Conservation (phyloP, 2,797 vertebrate species). For the Fistularia tabacaria region DNA sequence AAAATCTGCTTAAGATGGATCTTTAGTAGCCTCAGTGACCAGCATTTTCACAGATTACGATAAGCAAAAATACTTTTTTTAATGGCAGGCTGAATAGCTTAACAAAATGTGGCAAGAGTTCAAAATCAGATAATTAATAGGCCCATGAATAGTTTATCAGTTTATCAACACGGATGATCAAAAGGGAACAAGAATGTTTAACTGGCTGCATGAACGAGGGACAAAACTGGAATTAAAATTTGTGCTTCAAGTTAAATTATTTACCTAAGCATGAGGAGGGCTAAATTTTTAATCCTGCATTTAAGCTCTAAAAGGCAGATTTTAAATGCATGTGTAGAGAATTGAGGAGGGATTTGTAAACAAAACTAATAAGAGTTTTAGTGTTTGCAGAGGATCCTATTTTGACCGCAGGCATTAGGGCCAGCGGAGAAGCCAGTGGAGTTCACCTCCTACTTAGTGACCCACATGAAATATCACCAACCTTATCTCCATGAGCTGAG, state of each 20-base stretch:
- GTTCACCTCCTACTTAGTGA: slow-evolving; percentile 6
- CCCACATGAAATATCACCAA: slow-evolving; percentile 2
- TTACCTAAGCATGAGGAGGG: background rate
- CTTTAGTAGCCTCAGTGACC: slow-evolving; percentile 4
- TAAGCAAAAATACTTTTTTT: no score
- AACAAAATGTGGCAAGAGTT: slow-evolving; percentile 24
- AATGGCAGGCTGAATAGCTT: slow-evolving; percentile 30
- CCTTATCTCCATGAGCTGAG: background rate
- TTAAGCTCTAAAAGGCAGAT: background rate
- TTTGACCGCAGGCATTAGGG: slow-evolving; percentile 11
- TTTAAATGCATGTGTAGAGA: slow-evolving; percentile 1
- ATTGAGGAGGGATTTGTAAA: slow-evolving; percentile 3
- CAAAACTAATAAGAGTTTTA: background rate
- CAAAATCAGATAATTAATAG: slow-evolving; percentile 38
- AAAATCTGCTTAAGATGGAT: slow-evolving; percentile 5
- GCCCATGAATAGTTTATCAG: slow-evolving; percentile 33
- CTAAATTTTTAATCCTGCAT: background rate
- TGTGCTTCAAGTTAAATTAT: slow-evolving; percentile 12
- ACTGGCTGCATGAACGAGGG: background rate
- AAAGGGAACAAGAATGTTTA: slow-evolving; percentile 12
- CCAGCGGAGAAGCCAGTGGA: slow-evolving; percentile 6
- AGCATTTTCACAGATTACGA: slow-evolving; percentile 16
- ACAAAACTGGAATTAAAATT: background rate
- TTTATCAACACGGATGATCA: slow-evolving; percentile 26
- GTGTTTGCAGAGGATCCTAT: slow-evolving; percentile 18